Conservation (phyloP, 1,140 invertebrate species). For the Drosophila burlai region DNA sequence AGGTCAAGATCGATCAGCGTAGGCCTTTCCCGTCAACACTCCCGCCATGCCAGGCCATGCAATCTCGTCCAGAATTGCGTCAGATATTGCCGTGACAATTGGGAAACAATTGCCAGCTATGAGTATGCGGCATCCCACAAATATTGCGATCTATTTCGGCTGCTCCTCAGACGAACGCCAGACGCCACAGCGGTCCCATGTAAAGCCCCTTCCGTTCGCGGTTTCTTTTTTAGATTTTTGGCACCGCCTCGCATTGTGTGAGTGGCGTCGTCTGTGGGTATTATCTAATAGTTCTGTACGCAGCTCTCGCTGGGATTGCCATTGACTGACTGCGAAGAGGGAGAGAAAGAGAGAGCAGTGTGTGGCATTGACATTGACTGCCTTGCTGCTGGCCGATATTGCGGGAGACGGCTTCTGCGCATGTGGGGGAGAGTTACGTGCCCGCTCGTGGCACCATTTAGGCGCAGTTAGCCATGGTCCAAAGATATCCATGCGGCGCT, state of each 20-base stretch:
- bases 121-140: constrained; percentile 42
- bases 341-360: constrained; percentile 8
- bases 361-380: constrained; percentile 73
- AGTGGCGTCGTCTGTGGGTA: constrained; percentile 2
- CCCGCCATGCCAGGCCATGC: constrained; percentile 3
- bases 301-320: constrained; percentile 18
- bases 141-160: constrained; percentile 38
- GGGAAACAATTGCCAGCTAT: constrained; percentile 14
- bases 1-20: constrained; percentile 41
- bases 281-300: constrained; percentile 58
- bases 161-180: constrained; percentile 33
- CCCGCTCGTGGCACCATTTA: constrained; percentile 15
- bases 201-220: constrained; percentile 32
- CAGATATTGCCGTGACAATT: constrained; percentile 28
- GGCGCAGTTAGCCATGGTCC: constrained; percentile 11
- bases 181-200: constrained; percentile 30
- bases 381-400: constrained; percentile 50
- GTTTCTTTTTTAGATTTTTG: constrained; percentile 52
- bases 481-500: constrained; percentile 14
- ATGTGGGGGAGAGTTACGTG: constrained; percentile 28
- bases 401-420: constrained; percentile 25
- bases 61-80: constrained; percentile 40
- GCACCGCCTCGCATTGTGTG: constrained; percentile 28
- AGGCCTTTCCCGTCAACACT: neutral
- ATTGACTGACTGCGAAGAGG: constrained; percentile 20